phyloP scores from a whole-genome alignment of 92 coral and sea anemone species.

The Scolanthus callimorphus region DNA sequence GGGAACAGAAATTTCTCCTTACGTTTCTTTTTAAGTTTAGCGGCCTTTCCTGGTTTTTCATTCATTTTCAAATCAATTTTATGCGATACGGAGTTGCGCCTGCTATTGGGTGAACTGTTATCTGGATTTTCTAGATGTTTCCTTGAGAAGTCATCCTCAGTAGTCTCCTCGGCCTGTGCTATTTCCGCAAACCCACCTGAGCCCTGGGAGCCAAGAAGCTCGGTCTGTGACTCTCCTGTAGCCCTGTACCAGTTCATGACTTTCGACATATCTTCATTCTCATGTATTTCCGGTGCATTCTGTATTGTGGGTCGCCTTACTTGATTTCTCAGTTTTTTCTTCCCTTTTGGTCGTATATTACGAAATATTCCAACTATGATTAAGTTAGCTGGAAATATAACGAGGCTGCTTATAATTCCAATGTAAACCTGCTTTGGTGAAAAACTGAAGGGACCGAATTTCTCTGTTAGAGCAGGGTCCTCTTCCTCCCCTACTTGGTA shows the following conservation, averaged over 20 bases:
- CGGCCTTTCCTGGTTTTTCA: background rate
- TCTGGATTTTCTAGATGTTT: too few relatives aligned
- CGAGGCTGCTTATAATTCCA: constrained; percentile 60
- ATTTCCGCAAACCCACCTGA: background rate
- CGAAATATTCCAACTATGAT: constrained; percentile 58
- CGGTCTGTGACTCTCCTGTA: constrained; percentile 15
- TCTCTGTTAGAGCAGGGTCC: constrained; percentile 24
- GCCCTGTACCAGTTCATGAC: constrained; percentile 46
- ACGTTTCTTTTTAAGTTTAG: background rate
- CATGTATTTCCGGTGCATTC: constrained; percentile 14
- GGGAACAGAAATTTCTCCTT: constrained; percentile 29
- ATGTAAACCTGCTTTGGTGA: constrained; percentile 43
- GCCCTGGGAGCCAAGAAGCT: background rate
- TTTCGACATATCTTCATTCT: constrained; percentile 21
- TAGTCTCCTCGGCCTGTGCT: background rate
- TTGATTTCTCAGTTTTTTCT: constrained; percentile 1
- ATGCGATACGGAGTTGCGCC: too few relatives aligned
- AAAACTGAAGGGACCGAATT: constrained; percentile 36
- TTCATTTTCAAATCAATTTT: too few relatives aligned
- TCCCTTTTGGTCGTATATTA: constrained; percentile 36
- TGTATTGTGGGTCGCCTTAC: background rate
- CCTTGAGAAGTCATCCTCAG: too few relatives aligned
- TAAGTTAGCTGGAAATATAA: constrained; percentile 71
- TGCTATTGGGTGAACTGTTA: background rate
- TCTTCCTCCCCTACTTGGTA: constrained; percentile 43